These are phyloP conservation scores for Oxyteleia sp. DNA, from an alignment of 2,888 invertebrate species.

Conservation along the genomic window DNA sequence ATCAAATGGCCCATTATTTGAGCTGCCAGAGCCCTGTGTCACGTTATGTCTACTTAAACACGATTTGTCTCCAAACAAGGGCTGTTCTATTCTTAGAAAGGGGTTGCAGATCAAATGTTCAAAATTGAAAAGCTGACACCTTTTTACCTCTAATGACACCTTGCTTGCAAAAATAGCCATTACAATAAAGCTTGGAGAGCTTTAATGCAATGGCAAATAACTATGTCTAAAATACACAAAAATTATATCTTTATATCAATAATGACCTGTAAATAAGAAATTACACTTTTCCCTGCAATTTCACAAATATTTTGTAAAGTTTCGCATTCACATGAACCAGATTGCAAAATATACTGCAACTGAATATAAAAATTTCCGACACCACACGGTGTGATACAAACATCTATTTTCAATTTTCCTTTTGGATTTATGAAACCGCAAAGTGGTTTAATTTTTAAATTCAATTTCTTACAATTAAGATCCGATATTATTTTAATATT, in stretches of 20 bases:
- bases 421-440: constrained; percentile 81
- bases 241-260: background rate
- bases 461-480: constrained; percentile 67
- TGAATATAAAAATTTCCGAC: constrained; percentile 82
- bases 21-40: no score
- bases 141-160: no score
- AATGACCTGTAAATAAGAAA: constrained; percentile 85
- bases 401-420: constrained; percentile 79
- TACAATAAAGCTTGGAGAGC: no score
- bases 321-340: constrained; percentile 71
- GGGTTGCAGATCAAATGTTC: no score
- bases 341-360: constrained; percentile 83
- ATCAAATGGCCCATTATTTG: no score
- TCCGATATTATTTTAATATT: constrained; percentile 69
- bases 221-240: no score
- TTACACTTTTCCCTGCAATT: constrained; percentile 82
- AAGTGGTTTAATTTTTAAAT: constrained; percentile 78
- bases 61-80: no score
- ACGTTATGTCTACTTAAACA: no score
- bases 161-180: no score
- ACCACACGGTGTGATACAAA: constrained; percentile 81
- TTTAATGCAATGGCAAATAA: no score
- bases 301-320: constrained; percentile 76
- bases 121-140: no score
- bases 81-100: no score